A percentile compares a stretch with the other conserved stretches of the same genome.
These are phyloP conservation scores for Cryptotermes secundus DNA, from an alignment of 1,140 invertebrate species.

Conservation along the genomic window DNA sequence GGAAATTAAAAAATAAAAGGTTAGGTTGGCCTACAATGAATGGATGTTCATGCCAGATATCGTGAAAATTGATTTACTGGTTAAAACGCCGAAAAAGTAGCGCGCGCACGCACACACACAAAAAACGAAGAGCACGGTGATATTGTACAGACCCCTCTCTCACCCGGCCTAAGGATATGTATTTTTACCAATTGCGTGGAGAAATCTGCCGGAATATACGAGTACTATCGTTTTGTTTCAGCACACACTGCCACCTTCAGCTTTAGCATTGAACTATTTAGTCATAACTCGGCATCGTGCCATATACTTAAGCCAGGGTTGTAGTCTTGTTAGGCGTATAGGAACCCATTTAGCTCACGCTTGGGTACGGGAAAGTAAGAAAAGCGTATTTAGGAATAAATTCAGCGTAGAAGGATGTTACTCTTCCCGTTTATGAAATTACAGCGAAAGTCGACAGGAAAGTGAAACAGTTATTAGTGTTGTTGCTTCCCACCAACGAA, in stretches of 20 bases:
- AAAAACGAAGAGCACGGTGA: too few species aligned
- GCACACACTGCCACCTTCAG: background rate
- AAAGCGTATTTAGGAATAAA: conserved; percentile 1
- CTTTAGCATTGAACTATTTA: background rate
- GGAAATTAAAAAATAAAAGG: too few species aligned
- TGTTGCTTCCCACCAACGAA: background rate
- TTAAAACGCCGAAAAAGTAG: too few species aligned
- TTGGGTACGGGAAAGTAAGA: background rate
- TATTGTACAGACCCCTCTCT: too few species aligned
- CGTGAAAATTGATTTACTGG: too few species aligned
- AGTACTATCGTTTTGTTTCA: background rate
- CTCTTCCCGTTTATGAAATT: background rate
- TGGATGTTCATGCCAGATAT: too few species aligned
- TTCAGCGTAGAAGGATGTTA: conserved; percentile 1
- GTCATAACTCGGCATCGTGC: background rate
- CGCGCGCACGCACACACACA: too few species aligned
- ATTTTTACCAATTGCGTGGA: too few species aligned
- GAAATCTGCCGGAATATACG: background rate
- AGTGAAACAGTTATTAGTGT: background rate
- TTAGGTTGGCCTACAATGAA: too few species aligned
- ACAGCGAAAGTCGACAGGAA: background rate
- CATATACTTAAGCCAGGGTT: background rate
- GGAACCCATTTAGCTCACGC: background rate
- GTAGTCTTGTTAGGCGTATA: conserved; percentile 7
- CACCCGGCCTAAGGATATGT: too few species aligned